Percentiles rank a stretch among this genome's conserved stretches.
phyloP scores from a whole-genome alignment of 35 echinoderm and acorn worm species.

The Ophioderma brevispina region DNA sequence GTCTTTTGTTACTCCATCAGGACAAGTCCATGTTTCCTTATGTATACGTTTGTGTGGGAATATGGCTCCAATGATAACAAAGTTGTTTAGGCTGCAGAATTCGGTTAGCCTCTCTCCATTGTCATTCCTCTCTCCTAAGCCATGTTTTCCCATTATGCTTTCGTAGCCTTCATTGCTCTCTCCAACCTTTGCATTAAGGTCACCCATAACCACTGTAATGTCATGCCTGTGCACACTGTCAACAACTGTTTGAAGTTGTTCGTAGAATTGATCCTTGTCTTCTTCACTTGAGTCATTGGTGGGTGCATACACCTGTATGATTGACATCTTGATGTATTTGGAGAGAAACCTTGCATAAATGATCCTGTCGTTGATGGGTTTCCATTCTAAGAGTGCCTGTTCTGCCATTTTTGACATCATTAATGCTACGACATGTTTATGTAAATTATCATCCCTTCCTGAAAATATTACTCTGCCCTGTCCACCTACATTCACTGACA shows the following conservation, averaged over 20 bases:
- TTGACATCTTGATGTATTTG: background rate
- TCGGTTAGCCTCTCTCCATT: conserved; percentile 17
- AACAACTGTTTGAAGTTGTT: background rate
- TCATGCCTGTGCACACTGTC: background rate
- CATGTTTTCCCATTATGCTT: conserved; percentile 1
- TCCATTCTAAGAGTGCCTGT: conserved; percentile 7
- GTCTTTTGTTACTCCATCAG: background rate
- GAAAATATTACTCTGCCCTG: conserved; percentile 23
- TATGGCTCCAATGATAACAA: background rate
- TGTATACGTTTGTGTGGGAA: conserved; percentile 9
- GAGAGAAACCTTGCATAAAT: background rate
- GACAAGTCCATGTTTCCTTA: conserved; percentile 5
- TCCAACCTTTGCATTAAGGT: conserved; percentile 46
- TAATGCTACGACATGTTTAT: conserved; percentile 22
- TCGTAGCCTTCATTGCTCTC: background rate
- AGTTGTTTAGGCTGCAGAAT: background rate
- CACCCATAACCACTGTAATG: conserved; percentile 2
- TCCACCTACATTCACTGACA: conserved; percentile 46
- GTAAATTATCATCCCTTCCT: conserved; percentile 29
- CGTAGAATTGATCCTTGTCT: background rate
- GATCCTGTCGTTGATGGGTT: conserved; percentile 19
- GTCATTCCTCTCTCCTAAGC: conserved; percentile 1
- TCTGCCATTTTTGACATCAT: background rate
- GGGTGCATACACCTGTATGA: conserved; percentile 27
- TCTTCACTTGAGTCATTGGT: background rate